Conservation (phyloP, 2,113 vertebrate genomes). For the Vulpes vulpes region DNA sequence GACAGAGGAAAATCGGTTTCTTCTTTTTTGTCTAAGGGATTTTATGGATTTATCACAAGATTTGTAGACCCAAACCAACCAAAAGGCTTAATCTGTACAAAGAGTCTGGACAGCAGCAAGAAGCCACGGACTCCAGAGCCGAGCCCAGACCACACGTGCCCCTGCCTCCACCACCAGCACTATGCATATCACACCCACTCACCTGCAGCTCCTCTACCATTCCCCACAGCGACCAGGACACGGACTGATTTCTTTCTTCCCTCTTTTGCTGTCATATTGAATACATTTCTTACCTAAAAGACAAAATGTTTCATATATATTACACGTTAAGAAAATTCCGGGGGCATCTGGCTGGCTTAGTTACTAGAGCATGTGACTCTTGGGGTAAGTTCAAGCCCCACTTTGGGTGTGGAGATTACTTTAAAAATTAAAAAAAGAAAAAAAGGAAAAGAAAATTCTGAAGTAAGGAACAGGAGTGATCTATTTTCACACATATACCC, state of each 20-base stretch:
- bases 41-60: background rate
- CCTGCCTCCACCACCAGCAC: background rate
- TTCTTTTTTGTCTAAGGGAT: background rate
- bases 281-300: constrained; percentile 94
- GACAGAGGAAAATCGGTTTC: background rate
- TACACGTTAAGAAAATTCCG: background rate
- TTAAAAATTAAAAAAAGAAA: background rate
- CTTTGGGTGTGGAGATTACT: background rate
- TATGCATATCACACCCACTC: background rate
- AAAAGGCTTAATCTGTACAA: background rate
- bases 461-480: background rate
- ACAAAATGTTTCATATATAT: constrained; percentile 20
- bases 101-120: background rate
- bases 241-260: constrained; percentile 94
- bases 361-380: background rate
- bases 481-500: background rate
- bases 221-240: constrained; percentile 94
- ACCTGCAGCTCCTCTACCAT: constrained; percentile 96
- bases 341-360: background rate
- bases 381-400: background rate
- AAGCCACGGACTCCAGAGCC: fast-evolving
- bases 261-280: constrained; percentile 97
- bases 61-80: background rate
- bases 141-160: background rate
- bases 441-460: background rate